These are phyloP conservation scores for Eupithecia dodoneata DNA, from an alignment of 2,888 invertebrate genomes.

Conservation along the genomic window DNA sequence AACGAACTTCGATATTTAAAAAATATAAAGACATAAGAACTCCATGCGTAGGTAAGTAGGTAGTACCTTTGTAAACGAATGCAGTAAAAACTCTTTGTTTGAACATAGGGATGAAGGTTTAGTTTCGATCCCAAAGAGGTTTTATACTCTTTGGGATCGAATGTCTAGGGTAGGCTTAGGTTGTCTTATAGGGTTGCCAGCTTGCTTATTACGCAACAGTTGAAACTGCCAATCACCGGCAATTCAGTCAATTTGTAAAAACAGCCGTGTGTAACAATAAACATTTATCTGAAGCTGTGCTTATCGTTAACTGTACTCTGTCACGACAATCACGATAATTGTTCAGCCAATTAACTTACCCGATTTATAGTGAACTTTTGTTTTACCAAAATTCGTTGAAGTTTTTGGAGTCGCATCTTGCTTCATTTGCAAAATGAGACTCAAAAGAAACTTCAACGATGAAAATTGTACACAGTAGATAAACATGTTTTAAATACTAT, in stretches of 20 bases:
- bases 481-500: background rate
- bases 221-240: slow-evolving; percentile 32
- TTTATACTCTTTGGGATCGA: background rate
- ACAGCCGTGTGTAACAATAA: slow-evolving; percentile 27
- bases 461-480: background rate
- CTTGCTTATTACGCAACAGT: slow-evolving; percentile 19
- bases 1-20: background rate
- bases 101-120: background rate
- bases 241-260: slow-evolving; percentile 31
- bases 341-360: slow-evolving; percentile 44
- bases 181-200: background rate
- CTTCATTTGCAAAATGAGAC: too few species aligned
- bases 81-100: background rate
- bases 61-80: background rate
- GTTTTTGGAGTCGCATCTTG: background rate
- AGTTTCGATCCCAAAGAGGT: too few species aligned
- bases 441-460: too few species aligned
- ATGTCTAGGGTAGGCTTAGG: background rate
- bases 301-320: slow-evolving; percentile 43
- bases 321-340: slow-evolving; percentile 48
- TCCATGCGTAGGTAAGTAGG: background rate
- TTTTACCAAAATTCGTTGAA: background rate
- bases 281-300: slow-evolving; percentile 37
- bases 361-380: background rate
- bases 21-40: background rate